Evolutionary conservation across 2,888 invertebrate species (phyloP).

Genomic region (Autographa gamma): DNA sequence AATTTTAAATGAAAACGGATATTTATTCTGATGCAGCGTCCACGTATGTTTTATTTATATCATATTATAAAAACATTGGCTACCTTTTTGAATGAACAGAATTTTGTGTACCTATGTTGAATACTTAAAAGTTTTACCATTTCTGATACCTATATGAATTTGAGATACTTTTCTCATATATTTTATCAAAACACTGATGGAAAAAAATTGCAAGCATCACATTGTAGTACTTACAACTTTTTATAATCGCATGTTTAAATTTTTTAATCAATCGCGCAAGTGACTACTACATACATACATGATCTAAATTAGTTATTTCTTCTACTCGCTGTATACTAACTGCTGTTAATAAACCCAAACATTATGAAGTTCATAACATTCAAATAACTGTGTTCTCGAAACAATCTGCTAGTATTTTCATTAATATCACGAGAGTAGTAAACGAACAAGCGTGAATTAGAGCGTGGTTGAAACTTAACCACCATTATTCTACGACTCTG

Average conservation of each 20-base stretch:
- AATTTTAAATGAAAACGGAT: conserved; percentile 16
- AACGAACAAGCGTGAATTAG: conserved; percentile 70
- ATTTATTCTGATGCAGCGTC: not conserved
- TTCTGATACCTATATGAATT: conserved; percentile 19
- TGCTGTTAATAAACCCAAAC: conserved; percentile 6
- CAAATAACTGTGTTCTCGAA: conserved; percentile 49
- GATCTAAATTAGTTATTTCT: too few relatives aligned
- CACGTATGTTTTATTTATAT: not conserved
- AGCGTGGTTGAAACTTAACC: conserved; percentile 72
- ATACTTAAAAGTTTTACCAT: not conserved
- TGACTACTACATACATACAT: too few relatives aligned
- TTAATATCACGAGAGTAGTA: conserved; percentile 67
- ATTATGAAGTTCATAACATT: conserved; percentile 23
- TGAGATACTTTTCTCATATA: not conserved
- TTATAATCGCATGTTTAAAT: too few relatives aligned
- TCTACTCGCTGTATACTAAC: too few relatives aligned
- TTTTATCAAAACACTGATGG: too few relatives aligned
- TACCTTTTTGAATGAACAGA: not conserved
- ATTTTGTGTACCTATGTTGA: not conserved
- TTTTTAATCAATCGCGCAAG: too few relatives aligned
- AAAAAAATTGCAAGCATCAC: too few relatives aligned
- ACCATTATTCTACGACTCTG: conserved; percentile 74
- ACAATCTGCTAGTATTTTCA: conserved; percentile 65
- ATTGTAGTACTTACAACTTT: too few relatives aligned
- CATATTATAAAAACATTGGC: conserved; percentile 1